Evolutionary conservation across 2,113 vertebrate genomes (phyloP).

Genomic region (Pontoporia blainvillei): DNA sequence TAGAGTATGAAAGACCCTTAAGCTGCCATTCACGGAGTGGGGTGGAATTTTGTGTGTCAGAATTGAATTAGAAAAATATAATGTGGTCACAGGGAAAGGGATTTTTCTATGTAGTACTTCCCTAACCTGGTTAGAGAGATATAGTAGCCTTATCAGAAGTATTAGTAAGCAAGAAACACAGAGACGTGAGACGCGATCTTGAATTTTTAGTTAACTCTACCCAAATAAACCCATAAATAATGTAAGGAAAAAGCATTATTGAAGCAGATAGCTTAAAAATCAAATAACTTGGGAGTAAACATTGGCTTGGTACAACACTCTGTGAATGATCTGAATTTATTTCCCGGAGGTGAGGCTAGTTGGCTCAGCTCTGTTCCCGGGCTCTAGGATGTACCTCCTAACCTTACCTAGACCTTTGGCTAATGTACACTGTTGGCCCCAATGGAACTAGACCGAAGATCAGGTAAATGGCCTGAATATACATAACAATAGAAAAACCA

Average conservation of each 20-base stretch:
- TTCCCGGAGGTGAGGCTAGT: not conserved
- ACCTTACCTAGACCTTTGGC: not conserved
- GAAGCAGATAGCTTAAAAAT: not conserved
- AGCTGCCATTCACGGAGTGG: conserved; percentile 55
- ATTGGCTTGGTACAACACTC: not conserved
- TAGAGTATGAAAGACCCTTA: conserved; percentile 37
- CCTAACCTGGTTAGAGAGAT: not conserved
- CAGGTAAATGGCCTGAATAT: not conserved
- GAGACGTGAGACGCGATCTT: not conserved
- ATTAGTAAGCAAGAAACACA: not conserved
- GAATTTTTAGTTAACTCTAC: not conserved
- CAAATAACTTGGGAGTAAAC: not conserved
- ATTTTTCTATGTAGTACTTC: not conserved
- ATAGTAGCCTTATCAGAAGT: not conserved
- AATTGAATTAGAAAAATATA: conserved; percentile 14
- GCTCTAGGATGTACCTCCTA: not conserved
- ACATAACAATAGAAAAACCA: not conserved
- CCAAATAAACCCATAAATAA: conserved; percentile 1
- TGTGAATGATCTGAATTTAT: not conserved
- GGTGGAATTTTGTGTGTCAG: not conserved
- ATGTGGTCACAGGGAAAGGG: not conserved
- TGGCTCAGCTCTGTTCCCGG: not conserved
- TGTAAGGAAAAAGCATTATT: not conserved
- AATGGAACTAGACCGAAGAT: not conserved
- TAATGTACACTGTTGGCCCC: not conserved